Evolutionary conservation across 1,140 invertebrate genomes (phyloP).

Genomic region (Calephelis nemesis): DNA sequence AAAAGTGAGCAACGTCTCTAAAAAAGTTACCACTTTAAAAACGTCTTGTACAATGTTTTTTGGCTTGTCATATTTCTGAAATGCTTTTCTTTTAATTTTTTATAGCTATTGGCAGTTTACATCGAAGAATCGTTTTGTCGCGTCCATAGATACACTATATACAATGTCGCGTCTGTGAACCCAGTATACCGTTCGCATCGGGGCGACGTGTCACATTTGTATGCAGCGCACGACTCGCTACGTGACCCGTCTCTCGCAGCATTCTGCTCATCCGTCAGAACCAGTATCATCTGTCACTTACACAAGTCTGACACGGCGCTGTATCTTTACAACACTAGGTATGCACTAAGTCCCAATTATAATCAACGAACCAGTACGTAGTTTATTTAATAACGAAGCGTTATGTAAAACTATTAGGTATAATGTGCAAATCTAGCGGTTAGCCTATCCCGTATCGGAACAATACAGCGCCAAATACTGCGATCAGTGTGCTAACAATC

Average conservation of each 20-base stretch:
- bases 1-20: no score
- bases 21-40: no score
- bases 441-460: not conserved
- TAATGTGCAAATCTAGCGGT: not conserved
- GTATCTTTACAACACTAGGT: not conserved
- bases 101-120: no score
- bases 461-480: no score
- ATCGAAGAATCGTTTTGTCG: no score
- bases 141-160: no score
- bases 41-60: no score
- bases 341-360: not conserved
- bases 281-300: slow-evolving; percentile 31
- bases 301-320: no score
- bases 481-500: no score
- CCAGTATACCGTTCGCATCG: slow-evolving; percentile 16
- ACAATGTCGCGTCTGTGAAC: not conserved
- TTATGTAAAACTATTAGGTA: not conserved
- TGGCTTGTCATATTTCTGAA: no score
- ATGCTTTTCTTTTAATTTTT: no score
- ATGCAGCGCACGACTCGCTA: slow-evolving; percentile 50
- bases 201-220: slow-evolving; percentile 45
- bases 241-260: slow-evolving; percentile 56
- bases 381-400: not conserved
- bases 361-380: not conserved
- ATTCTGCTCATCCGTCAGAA: slow-evolving; percentile 30